phyloP scores from a whole-genome alignment of 35 echinoderm and acorn worm species.

The Apostichopus parvimensis region DNA sequence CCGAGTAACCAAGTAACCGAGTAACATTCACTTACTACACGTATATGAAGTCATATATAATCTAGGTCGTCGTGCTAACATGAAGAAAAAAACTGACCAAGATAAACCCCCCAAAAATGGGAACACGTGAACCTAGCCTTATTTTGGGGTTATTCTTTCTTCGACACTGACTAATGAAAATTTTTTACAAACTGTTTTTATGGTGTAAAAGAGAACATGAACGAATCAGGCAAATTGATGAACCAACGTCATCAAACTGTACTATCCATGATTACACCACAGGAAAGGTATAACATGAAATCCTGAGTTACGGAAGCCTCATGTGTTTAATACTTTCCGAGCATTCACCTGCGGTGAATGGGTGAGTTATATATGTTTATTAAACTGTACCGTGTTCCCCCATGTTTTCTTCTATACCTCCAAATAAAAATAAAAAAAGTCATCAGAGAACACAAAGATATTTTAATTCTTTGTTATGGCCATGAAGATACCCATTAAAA shows the following conservation, averaged over 20 bases:
- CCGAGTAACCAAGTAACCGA: too few relatives aligned
- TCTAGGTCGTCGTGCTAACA: too few relatives aligned
- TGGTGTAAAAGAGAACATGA: not conserved
- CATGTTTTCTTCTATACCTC: not conserved
- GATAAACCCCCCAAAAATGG: not conserved
- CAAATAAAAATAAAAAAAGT: too few relatives aligned
- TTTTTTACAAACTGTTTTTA: not conserved
- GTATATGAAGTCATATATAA: too few relatives aligned
- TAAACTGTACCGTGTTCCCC: not conserved
- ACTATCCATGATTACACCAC: not conserved
- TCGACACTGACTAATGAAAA: not conserved
- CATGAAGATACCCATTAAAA: not conserved
- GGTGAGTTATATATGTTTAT: not conserved
- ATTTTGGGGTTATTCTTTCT: not conserved
- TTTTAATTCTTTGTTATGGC: not conserved
- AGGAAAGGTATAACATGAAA: not conserved
- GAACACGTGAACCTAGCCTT: not conserved
- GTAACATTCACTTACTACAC: too few relatives aligned
- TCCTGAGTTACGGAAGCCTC: too few relatives aligned
- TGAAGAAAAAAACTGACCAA: too few relatives aligned
- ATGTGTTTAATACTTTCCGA: not conserved
- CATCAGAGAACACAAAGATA: not conserved
- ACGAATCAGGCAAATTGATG: not conserved
- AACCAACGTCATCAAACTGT: not conserved
- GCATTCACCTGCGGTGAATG: not conserved